phyloP scores from a whole-genome alignment of 2,113 vertebrate genomes.

The Zosterops borbonicus region DNA sequence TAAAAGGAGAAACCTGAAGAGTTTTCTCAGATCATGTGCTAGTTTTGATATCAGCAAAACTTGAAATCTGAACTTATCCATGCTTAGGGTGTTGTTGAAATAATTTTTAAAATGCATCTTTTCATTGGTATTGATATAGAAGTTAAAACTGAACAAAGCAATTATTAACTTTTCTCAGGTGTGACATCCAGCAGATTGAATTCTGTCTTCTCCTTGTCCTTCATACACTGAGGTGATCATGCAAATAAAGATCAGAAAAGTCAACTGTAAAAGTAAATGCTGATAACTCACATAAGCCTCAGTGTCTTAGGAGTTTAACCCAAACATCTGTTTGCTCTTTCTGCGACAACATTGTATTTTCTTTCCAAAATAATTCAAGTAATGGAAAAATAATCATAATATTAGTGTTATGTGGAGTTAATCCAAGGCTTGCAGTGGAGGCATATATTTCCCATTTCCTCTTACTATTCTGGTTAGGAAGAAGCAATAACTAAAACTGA shows the following conservation, averaged over 20 bases:
- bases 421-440: neutral
- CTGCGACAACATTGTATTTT: neutral
- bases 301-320: neutral
- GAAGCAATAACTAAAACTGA: neutral
- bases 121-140: neutral
- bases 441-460: neutral
- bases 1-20: neutral
- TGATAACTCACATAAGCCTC: neutral
- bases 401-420: neutral
- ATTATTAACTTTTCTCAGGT: neutral
- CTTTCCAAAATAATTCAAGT: neutral
- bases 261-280: neutral
- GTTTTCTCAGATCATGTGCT: neutral
- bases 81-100: neutral
- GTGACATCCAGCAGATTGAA: neutral
- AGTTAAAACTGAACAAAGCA: neutral
- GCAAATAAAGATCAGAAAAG: neutral
- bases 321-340: neutral
- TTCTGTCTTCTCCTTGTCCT: neutral
- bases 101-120: neutral
- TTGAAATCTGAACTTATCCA: neutral
- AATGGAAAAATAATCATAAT: neutral
- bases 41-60: neutral
- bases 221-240: neutral
- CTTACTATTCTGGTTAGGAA: neutral